Evolutionary conservation across 2,797 vertebrate genomes (phyloP).

Genomic region (Paguma larvata): DNA sequence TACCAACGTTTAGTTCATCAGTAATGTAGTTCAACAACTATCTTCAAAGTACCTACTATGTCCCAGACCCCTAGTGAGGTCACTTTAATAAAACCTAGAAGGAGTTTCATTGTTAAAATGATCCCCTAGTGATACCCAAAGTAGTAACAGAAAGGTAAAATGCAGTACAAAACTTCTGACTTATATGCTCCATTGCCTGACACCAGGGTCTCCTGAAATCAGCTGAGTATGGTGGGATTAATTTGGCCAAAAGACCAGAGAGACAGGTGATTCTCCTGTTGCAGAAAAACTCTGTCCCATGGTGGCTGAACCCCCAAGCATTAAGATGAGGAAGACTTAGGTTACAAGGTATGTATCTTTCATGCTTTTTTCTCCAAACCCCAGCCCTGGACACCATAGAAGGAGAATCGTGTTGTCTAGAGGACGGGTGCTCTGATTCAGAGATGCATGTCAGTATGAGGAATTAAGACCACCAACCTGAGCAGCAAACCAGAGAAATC

Average conservation of each 20-base stretch:
- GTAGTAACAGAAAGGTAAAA: not conserved
- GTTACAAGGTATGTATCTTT: not conserved
- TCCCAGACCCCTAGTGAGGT: not conserved
- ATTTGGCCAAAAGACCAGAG: not conserved
- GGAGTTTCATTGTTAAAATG: not conserved
- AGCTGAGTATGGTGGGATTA: not conserved
- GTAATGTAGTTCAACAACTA: not conserved
- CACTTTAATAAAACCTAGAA: not conserved
- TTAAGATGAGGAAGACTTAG: not conserved
- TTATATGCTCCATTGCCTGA: not conserved
- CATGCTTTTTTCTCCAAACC: not conserved
- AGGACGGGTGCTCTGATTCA: not conserved
- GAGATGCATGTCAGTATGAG: not conserved
- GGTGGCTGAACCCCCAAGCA: not conserved
- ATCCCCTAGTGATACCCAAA: not conserved
- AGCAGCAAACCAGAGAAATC: not conserved
- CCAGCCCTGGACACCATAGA: not conserved
- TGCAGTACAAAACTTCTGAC: not conserved
- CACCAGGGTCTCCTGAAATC: not conserved
- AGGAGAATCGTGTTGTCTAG: not conserved
- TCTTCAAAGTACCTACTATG: not conserved
- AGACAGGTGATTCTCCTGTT: not conserved
- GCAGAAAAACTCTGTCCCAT: not conserved
- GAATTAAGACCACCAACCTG: not conserved
- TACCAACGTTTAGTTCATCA: not conserved